Evolutionary conservation across 2,888 invertebrate species (phyloP), one percentile per base, ranked within the genome.

Genomic region (Andrena trimmerana): DNA sequence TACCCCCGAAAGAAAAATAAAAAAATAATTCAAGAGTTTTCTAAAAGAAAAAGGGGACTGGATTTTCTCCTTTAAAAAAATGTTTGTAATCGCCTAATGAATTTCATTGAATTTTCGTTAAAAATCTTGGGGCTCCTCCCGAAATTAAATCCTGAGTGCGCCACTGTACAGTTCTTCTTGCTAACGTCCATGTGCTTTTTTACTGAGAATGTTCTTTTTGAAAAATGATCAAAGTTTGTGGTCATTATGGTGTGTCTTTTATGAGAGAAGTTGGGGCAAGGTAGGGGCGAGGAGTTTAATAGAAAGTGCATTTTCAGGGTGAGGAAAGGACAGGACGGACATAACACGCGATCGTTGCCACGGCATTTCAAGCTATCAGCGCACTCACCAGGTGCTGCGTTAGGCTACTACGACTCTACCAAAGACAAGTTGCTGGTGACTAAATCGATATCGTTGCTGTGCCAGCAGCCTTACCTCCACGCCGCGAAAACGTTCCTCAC

Each of bases 351-450:
- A 88, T 98, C 98, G 3, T 95, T 98, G 82, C 98, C 98, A 5
- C 95, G 98, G 81, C 98, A 98, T 91, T 98, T 98, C 93, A 98
- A 98, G 94, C 95, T 98, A 81, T 96, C 97, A 50, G 96, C 97
- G 6, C 97, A 97, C 92, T 96, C 96, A 83, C 96, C 97, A 24
- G 96, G 96, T 79, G 96, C 97, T 8, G 97, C 97, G 81, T 95
- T 97, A 90, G 97, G 97, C 89, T 98, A 98, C 93, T 99, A 98
- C 94, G 99, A 99, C 95, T 97, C 98, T 92, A 96, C 97, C 94
- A 98, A 98, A 95, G 99, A 99, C 95, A 97, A 97, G 94, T 96
- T 99, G 86, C 98, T 97, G 95, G 99, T 99, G 92, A 97, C 98
- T 90, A 99, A 99, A 95, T 97, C 98, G 94, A 97, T 99, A 94